These are phyloP conservation scores for Eremobia ochroleuca DNA, from an alignment of 2,888 invertebrate species.

Conservation along the genomic window DNA sequence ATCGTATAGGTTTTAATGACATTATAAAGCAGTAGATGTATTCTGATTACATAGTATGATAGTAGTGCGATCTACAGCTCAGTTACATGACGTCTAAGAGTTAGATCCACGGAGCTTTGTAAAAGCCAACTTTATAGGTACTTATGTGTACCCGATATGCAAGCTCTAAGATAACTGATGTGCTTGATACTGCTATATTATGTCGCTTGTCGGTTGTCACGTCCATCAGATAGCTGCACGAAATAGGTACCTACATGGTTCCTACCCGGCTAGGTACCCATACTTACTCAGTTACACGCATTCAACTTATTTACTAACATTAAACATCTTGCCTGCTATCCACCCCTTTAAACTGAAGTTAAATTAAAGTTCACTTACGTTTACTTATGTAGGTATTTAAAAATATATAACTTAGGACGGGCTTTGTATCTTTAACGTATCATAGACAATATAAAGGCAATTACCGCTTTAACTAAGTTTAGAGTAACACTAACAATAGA, in stretches of 20 bases:
- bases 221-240: conserved; percentile 57
- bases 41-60: background rate
- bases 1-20: background rate
- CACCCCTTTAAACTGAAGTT: background rate
- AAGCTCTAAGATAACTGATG: conserved; percentile 36
- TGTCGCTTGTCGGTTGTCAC: conserved; percentile 45
- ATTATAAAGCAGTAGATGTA: background rate
- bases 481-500: background rate
- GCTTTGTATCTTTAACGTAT: background rate
- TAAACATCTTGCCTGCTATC: background rate
- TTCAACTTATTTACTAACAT: conserved; percentile 9
- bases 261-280: conserved; percentile 9
- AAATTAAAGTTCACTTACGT: background rate
- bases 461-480: conserved; percentile 2
- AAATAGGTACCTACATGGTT: conserved; percentile 40
- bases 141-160: conserved; percentile 11
- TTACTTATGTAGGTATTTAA: background rate
- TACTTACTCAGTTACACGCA: conserved; percentile 5
- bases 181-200: background rate
- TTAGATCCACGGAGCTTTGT: conserved; percentile 7
- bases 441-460: background rate
- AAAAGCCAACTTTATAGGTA: background rate
- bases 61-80: background rate
- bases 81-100: background rate
- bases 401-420: background rate